Percentiles rank a stretch among this genome's conserved stretches.
phyloP scores from a whole-genome alignment of 2,113 vertebrate species.

The Orcinus orca region DNA sequence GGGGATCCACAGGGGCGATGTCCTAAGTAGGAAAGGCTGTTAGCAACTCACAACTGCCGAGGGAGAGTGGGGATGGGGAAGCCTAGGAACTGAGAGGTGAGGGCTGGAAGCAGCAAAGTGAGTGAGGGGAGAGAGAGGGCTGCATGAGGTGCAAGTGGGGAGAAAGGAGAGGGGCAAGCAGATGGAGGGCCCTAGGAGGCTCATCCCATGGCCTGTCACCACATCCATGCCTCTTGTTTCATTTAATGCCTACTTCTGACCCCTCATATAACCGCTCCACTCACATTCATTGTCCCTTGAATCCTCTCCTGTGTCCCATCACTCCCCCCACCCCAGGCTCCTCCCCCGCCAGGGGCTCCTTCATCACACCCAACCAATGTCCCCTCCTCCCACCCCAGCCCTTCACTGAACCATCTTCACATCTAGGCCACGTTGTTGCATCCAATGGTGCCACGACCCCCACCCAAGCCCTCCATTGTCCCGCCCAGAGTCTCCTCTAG shows the following conservation, averaged over 20 bases:
- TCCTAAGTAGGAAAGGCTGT: not conserved
- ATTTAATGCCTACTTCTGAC: not conserved
- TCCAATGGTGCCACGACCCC: not conserved
- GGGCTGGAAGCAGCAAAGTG: not conserved
- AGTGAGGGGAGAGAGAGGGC: not conserved
- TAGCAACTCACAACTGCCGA: not conserved
- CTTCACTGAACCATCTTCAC: not conserved
- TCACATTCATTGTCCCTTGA: not conserved
- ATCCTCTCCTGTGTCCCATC: not conserved
- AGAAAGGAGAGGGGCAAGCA: not conserved
- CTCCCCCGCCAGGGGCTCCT: not conserved
- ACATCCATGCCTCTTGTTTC: not conserved
- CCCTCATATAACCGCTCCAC: not conserved
- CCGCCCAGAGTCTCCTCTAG: not conserved
- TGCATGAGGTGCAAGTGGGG: too few species aligned
- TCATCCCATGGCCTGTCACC: too few species aligned
- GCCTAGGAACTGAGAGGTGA: not conserved
- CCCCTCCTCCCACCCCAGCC: not conserved
- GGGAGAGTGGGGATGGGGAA: not conserved
- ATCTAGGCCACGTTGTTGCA: not conserved
- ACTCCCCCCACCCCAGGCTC: not conserved
- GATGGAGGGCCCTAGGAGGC: not conserved
- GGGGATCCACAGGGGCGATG: not conserved
- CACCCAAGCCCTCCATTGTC: not conserved
- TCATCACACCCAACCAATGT: not conserved